Evolutionary conservation across 2,797 vertebrate species (phyloP).

Genomic region (Molossus alvarezi): DNA sequence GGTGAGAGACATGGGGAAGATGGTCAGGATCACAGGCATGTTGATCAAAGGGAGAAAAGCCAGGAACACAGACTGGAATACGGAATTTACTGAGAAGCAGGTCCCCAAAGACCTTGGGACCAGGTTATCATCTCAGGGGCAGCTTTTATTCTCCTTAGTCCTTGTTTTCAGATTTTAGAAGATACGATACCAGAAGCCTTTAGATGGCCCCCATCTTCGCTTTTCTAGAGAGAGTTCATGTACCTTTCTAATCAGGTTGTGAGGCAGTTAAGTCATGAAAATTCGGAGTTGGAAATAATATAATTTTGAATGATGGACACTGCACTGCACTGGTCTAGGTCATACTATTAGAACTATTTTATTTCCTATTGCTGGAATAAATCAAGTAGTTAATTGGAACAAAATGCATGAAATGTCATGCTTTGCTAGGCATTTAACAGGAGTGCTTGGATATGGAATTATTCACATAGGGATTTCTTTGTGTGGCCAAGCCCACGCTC

Average conservation of each 20-base stretch:
- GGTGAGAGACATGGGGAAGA: neutral
- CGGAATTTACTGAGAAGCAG: neutral
- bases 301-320: slow-evolving; percentile 40
- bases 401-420: slow-evolving; percentile 81
- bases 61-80: neutral
- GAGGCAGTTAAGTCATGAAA: slow-evolving; percentile 8
- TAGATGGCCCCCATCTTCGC: neutral
- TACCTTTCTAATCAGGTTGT: neutral
- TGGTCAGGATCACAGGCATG: accelerated
- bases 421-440: slow-evolving; percentile 82
- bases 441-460: slow-evolving; percentile 77
- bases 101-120: neutral
- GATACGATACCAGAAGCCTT: neutral
- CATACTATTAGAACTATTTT: slow-evolving; percentile 79
- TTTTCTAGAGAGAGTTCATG: neutral
- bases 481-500: slow-evolving; percentile 57
- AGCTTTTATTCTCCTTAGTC: neutral
- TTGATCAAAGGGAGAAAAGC: neutral
- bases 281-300: slow-evolving; percentile 61
- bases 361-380: slow-evolving; percentile 77
- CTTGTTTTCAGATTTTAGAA: neutral
- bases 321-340: neutral
- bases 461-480: slow-evolving; percentile 71
- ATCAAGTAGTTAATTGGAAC: slow-evolving; percentile 83
- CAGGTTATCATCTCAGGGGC: neutral